Percentiles rank a stretch among this genome's conserved stretches.
Conservation (phyloP, 1,140 invertebrate species). For the Cydia fagiglandana region DNA sequence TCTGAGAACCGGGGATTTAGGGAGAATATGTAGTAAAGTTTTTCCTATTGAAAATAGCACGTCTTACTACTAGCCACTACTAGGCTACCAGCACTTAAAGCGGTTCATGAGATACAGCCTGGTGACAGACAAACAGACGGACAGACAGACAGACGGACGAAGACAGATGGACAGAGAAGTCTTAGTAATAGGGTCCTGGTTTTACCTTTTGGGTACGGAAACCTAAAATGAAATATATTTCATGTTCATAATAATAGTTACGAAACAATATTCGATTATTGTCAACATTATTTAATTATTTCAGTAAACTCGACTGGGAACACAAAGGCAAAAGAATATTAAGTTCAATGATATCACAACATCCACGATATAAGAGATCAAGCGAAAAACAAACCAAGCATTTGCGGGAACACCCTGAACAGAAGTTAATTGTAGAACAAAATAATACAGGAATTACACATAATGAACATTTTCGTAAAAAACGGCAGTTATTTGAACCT, state of each 20-base stretch:
- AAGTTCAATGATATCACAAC: constrained; percentile 57
- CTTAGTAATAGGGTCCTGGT: no score
- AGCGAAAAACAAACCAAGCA: constrained; percentile 40
- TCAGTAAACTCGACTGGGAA: constrained; percentile 77
- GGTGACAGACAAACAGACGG: no score
- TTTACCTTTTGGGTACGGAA: no score
- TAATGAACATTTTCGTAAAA: constrained; percentile 48
- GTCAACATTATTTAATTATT: not conserved
- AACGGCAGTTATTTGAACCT: constrained; percentile 64
- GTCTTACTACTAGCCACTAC: no score
- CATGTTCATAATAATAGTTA: not conserved
- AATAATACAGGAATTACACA: constrained; percentile 11
- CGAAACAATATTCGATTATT: not conserved
- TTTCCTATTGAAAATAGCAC: no score
- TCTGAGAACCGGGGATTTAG: no score
- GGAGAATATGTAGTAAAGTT: no score
- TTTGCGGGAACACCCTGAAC: not conserved
- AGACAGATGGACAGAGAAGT: no score
- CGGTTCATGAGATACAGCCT: no score
- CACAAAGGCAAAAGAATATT: constrained; percentile 71
- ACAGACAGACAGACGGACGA: no score
- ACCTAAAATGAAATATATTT: no score
- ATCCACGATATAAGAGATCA: constrained; percentile 56
- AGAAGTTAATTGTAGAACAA: constrained; percentile 40
- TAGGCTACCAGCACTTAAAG: no score